These are phyloP conservation scores for Cladopsammia gracilis DNA, from an alignment of 64 coral and sea anemone species.

Conservation along the genomic window DNA sequence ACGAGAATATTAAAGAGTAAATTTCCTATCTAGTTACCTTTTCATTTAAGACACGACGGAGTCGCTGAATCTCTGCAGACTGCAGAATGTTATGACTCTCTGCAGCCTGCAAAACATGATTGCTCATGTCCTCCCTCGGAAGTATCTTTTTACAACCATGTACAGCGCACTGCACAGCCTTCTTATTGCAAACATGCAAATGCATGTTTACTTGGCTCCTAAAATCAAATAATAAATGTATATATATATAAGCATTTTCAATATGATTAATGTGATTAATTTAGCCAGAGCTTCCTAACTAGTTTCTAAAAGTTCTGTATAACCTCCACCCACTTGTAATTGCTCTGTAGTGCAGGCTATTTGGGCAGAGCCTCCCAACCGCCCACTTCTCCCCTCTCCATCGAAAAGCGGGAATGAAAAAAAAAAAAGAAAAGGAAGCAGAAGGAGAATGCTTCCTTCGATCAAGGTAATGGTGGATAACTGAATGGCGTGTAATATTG, in stretches of 20 bases:
- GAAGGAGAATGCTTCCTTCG: no score
- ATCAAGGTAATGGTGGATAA: no score
- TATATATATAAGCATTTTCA: background rate
- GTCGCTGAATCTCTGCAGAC: slow-evolving; percentile 24
- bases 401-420: no score
- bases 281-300: no score
- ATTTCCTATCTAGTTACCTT: background rate
- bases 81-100: slow-evolving; percentile 12
- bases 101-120: background rate
- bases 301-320: no score
- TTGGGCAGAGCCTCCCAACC: no score
- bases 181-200: background rate
- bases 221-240: background rate
- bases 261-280: no score
- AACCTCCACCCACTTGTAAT: background rate
- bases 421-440: no score
- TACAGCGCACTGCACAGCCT: background rate
- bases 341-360: no score
- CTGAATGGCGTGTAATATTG: no score
- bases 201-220: slow-evolving; percentile 10
- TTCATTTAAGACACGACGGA: background rate
- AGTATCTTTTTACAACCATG: slow-evolving; percentile 1
- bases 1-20: no score
- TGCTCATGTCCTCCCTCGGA: background rate
- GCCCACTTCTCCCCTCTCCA: no score